phyloP scores from a whole-genome alignment of 1,140 invertebrate species.

The Conus ventricosus region DNA sequence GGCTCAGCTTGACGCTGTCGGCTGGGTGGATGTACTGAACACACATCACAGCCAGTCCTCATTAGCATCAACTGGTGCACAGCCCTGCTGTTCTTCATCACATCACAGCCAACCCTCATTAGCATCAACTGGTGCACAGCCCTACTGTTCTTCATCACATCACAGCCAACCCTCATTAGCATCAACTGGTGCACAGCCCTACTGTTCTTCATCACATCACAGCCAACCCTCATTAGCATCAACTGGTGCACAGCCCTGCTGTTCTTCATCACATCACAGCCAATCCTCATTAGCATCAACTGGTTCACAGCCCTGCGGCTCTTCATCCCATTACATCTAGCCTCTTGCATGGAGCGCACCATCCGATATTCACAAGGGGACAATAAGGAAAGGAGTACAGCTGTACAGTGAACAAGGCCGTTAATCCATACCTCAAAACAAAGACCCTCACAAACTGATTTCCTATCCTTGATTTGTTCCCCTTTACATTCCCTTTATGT shows the following conservation, averaged over 20 bases:
- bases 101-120: not conserved
- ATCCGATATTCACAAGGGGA: too few species aligned
- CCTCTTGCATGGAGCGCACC: too few species aligned
- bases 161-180: not conserved
- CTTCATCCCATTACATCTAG: too few species aligned
- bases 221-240: not conserved
- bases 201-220: too few species aligned
- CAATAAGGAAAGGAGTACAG: too few species aligned
- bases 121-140: not conserved
- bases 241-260: not conserved
- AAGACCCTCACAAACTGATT: too few species aligned
- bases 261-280: not conserved
- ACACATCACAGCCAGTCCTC: not conserved
- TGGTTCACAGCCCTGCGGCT: not conserved
- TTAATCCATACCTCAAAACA: too few species aligned
- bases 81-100: not conserved
- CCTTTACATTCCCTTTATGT: too few species aligned
- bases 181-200: not conserved
- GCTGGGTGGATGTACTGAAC: conserved; percentile 93
- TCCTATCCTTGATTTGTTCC: too few species aligned
- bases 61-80: not conserved
- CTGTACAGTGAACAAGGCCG: too few species aligned
- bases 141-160: not conserved
- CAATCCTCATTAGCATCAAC: not conserved
- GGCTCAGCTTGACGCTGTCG: conserved; percentile 90